These are phyloP conservation scores for Notodonta ziczac DNA, from an alignment of 2,888 invertebrate genomes.

Conservation along the genomic window DNA sequence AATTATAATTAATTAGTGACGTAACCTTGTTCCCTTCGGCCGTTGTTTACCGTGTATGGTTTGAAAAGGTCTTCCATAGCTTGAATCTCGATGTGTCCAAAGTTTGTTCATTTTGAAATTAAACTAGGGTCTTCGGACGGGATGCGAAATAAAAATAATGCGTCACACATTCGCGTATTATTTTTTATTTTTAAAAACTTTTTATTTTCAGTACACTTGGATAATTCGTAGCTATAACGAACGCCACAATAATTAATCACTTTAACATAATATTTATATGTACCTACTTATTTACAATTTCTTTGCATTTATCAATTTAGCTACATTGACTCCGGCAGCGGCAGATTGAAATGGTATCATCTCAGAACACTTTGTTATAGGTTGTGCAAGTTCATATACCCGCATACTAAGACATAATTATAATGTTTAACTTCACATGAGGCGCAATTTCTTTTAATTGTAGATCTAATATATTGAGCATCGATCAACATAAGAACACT, in stretches of 20 bases:
- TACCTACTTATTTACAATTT: neutral
- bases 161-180: constrained; percentile 48
- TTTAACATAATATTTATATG: neutral
- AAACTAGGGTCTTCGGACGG: constrained; percentile 55
- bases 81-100: constrained; percentile 82
- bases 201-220: constrained; percentile 21
- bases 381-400: no score
- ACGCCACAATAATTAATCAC: neutral
- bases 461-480: constrained; percentile 18
- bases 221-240: neutral
- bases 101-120: constrained; percentile 70
- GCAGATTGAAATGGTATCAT: neutral
- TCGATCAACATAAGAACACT: constrained; percentile 1
- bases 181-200: constrained; percentile 20
- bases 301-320: neutral
- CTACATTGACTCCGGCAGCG: neutral
- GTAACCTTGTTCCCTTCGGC: constrained; percentile 15
- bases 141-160: constrained; percentile 72
- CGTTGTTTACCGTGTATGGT: constrained; percentile 29
- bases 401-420: no score
- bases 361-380: neutral
- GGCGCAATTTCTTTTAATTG: constrained; percentile 14
- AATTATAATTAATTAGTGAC: constrained; percentile 2
- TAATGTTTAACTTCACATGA: neutral
- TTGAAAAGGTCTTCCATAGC: constrained; percentile 73